A percentile compares a stretch with the other conserved stretches of the same genome.
These are phyloP conservation scores for Ellobium chinense DNA, from an alignment of 2,888 invertebrate genomes.

Conservation along the genomic window DNA sequence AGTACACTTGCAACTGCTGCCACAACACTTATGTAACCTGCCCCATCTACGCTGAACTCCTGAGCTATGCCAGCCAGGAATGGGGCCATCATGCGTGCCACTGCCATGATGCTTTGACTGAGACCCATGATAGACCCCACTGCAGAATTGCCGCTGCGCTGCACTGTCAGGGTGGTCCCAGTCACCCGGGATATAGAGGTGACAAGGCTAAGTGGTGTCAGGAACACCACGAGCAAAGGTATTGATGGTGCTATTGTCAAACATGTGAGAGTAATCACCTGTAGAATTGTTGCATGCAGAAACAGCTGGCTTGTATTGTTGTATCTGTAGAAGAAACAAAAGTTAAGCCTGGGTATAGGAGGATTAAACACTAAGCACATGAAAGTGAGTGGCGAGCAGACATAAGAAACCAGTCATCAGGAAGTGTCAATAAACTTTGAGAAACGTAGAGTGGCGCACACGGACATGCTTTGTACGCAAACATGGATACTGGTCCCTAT, in stretches of 20 bases:
- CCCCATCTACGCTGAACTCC: constrained; percentile 68
- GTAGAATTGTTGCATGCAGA: constrained; percentile 47
- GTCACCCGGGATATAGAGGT: constrained; percentile 74
- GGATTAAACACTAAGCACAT: too few species aligned
- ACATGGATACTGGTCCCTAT: too few species aligned
- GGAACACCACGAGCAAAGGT: constrained; percentile 58
- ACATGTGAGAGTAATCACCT: constrained; percentile 57
- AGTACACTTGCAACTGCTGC: constrained; percentile 43
- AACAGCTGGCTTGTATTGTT: constrained; percentile 36
- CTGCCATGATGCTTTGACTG: constrained; percentile 76
- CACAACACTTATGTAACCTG: constrained; percentile 64
- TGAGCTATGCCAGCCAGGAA: constrained; percentile 74
- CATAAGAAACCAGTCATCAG: too few species aligned
- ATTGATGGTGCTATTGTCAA: constrained; percentile 64
- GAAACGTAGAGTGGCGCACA: too few species aligned
- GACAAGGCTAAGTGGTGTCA: constrained; percentile 72
- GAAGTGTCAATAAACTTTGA: too few species aligned
- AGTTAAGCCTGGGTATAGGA: not conserved
- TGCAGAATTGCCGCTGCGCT: constrained; percentile 63
- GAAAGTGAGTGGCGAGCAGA: too few species aligned
- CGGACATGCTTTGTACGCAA: too few species aligned
- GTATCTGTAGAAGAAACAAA: constrained; percentile 30
- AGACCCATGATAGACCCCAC: constrained; percentile 76
- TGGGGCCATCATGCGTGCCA: constrained; percentile 76
- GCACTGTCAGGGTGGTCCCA: constrained; percentile 70